Evolutionary conservation across 1,140 invertebrate genomes (phyloP), one percentile per base, ranked within the genome.

Genomic region (Platyscapa corneri): DNA sequence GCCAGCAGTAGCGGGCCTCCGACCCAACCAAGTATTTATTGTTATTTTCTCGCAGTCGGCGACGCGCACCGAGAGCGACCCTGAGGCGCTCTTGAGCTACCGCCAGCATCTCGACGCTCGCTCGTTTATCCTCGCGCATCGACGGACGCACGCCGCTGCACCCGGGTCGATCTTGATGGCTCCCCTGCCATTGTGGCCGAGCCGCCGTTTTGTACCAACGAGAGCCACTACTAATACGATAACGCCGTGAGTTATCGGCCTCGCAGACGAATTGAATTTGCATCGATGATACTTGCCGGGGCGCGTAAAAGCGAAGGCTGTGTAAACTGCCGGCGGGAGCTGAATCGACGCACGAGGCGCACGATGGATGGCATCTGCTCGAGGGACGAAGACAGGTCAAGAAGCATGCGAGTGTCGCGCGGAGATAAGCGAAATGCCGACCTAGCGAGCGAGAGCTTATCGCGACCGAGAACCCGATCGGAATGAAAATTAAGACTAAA

Each of bases 111-210:
- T n/a, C n/a, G n/a, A n/a, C n/a, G n/a, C n/a, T n/a, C n/a, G n/a
- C n/a, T n/a, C n/a, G n/a, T n/a, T n/a, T n/a, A n/a, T n/a, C 5
- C 42, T 46, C 42, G 42, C 42, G 42, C 42, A 46, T 46, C 81
- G 82, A 79, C 84, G 84, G 85, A 84, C 84, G 70, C 78, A 34
- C 83, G 79, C 42, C 16, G 7, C 23, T 39, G 18, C 34, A 7
- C 8, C 49, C n/a, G n/a, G n/a, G n/a, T n/a, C 49, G 18, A 53
- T 53, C 16, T 53, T 16, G 49, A 53, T 53, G 49, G 49, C n/a
- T n/a, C n/a, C n/a, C n/a, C n/a, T n/a, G n/a, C n/a, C n/a, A n/a
- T n/a, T n/a, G n/a, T n/a, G 12, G 18, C 53, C 18, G 53, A 46
- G 42, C 18, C 49, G 49, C 49, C 49, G 16, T 53, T 18, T 10